Evolutionary conservation across 2,113 vertebrate species (phyloP), one percentile per base, ranked within the genome.

Genomic region (Puntigrus tetrazona): DNA sequence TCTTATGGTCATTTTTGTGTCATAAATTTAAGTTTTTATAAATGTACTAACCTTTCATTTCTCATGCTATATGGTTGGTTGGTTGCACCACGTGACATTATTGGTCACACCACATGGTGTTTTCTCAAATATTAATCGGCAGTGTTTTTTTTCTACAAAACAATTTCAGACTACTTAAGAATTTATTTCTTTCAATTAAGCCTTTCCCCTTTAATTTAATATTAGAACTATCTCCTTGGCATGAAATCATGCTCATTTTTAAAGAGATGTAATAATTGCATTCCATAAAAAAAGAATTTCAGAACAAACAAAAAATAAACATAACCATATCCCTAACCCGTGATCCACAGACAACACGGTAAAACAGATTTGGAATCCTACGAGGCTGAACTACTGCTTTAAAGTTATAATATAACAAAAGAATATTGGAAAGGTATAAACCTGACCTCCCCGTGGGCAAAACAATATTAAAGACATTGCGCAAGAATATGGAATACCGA

Each of bases 391-490:
- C 69, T 43, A 14, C 38, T 43, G 10, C 36, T 72, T 43, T 72
- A 43, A 43, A 72, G 34, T 67, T 69, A 69, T 36, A 22, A 69
- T 69, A 38, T 43, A 72, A 43, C 69, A 72, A 43, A 43, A 43
- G 5, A 31, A 4, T 31, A 75, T 50, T 75, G 41, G 1, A 75
- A 47, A 16, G n/a, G 41, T 45, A 38, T 78, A 63, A 29, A 79
- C 22, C 25, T 79, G 57, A 27, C 78, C 38, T 78, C 36, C 13
- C 67, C 22, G 74, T 79, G 57, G 67, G 80, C 22, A 34, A 59
- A 63, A 50, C 45, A n/a, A 73, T 65, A 69, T 69, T 79, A 55
- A 75, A 47, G 16, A 80, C 31, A 80, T 22, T 75, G 38, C 18
- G 45, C 2, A 31, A 47, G n/a, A 34, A 63, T 29, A 63, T 18